Conservation (phyloP, 2,797 vertebrate species). For the Percopsis omiscomaycus region DNA sequence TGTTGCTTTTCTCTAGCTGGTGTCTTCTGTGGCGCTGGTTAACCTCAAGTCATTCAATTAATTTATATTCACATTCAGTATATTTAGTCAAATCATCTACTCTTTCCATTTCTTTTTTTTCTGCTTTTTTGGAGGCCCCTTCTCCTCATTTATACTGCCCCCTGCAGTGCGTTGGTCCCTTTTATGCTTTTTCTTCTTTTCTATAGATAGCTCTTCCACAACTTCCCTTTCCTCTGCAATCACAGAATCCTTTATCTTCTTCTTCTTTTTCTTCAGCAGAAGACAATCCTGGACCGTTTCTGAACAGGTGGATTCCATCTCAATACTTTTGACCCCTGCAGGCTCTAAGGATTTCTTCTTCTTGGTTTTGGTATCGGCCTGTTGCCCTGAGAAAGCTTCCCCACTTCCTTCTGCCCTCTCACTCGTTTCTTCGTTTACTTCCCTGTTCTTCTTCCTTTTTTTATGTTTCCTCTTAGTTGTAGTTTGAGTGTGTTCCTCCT, state of each 20-base stretch:
- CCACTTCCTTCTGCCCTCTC: neutral
- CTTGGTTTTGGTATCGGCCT: conserved; percentile 2
- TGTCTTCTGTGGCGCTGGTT: too few species aligned
- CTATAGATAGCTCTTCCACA: conserved; percentile 2
- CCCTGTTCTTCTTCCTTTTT: conserved; percentile 34
- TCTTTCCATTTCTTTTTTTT: conserved; percentile 52
- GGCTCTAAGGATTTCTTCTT: conserved; percentile 33
- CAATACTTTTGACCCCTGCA: neutral
- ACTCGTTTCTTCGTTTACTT: neutral
- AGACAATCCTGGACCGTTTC: conserved; percentile 9
- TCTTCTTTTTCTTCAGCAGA: conserved; percentile 30
- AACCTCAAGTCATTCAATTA: neutral
- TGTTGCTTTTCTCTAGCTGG: too few species aligned
- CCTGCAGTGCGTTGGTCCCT: conserved; percentile 18
- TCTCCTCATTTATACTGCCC: neutral
- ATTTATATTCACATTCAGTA: neutral
- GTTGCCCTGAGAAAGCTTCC: conserved; percentile 13
- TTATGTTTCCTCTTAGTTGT: conserved; percentile 51
- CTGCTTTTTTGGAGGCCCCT: conserved; percentile 40
- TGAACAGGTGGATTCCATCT: conserved; percentile 12
- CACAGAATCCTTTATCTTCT: neutral
- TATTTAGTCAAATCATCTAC: neutral
- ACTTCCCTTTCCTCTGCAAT: conserved; percentile 19
- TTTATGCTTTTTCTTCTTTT: conserved; percentile 52
- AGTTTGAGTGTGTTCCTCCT: neutral